These are phyloP conservation scores for Oscheius sp. DNA, from an alignment of 2,888 invertebrate genomes.

Conservation along the genomic window DNA sequence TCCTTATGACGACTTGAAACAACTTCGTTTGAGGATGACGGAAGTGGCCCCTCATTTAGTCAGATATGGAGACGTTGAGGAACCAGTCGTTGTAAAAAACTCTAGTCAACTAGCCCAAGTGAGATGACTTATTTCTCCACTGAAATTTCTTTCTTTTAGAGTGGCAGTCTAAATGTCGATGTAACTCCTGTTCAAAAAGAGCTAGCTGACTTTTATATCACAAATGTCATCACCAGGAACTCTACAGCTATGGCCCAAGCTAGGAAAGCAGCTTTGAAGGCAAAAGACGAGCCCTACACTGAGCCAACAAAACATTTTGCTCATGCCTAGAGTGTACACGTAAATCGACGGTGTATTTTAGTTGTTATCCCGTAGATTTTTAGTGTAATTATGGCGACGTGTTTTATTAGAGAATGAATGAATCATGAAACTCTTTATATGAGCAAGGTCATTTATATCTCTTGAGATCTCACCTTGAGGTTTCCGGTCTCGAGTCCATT, in stretches of 20 bases:
- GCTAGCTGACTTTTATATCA: conserved; percentile 85
- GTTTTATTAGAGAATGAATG: conserved; percentile 22
- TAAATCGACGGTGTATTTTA: conserved; percentile 9
- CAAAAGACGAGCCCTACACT: conserved; percentile 32
- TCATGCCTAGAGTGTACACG: conserved; percentile 23
- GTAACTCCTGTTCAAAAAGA: conserved; percentile 69
- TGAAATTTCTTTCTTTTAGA: neutral
- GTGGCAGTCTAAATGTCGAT: conserved; percentile 42
- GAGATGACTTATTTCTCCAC: neutral
- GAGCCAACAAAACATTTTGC: conserved; percentile 15
- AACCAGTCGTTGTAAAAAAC: conserved; percentile 84
- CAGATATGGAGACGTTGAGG: conserved; percentile 84
- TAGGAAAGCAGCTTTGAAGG: conserved; percentile 56
- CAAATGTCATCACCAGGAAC: conserved; percentile 91
- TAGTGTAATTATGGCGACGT: conserved; percentile 19
- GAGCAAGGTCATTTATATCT: conserved; percentile 3
- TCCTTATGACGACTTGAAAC: conserved; percentile 86
- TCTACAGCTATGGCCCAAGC: conserved; percentile 96
- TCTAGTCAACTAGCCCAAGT: conserved; percentile 77
- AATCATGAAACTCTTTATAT: neutral
- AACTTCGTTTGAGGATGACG: conserved; percentile 82
- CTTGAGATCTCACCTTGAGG: conserved; percentile 22
- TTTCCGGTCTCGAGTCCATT: conserved; percentile 27
- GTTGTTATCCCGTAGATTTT: conserved; percentile 15
- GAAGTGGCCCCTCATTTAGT: conserved; percentile 88